phyloP scores from a whole-genome alignment of 2,888 invertebrate genomes.

The Synergus umbraculus region DNA sequence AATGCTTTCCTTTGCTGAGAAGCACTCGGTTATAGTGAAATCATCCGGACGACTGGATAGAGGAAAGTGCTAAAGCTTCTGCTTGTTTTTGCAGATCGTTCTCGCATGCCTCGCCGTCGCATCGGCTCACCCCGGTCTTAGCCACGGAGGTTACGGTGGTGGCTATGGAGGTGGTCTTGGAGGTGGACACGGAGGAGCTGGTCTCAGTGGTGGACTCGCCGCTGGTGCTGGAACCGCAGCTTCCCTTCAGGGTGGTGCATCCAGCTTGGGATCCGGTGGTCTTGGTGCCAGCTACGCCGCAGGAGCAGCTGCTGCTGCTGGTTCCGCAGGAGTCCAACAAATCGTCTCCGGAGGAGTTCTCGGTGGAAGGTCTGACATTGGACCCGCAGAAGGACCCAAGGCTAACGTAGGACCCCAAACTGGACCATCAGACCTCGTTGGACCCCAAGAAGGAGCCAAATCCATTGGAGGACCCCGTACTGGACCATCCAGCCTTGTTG shows the following conservation, averaged over 20 bases:
- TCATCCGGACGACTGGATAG: not conserved
- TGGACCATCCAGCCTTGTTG: constrained; percentile 74
- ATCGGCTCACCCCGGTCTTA: constrained; percentile 75
- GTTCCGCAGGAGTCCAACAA: constrained; percentile 75
- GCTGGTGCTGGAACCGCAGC: constrained; percentile 75
- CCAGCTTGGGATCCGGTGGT: constrained; percentile 75
- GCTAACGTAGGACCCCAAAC: constrained; percentile 77
- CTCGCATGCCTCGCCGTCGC: constrained; percentile 77
- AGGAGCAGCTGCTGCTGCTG: constrained; percentile 75
- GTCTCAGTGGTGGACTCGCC: constrained; percentile 74
- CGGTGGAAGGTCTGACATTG: constrained; percentile 76
- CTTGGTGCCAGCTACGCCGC: constrained; percentile 76
- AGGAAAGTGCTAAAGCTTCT: not conserved
- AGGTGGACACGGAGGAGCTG: constrained; percentile 69
- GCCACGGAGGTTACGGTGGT: constrained; percentile 70
- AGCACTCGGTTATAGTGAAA: not conserved
- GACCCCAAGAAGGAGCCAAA: constrained; percentile 76
- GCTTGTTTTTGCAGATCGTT: constrained; percentile 68
- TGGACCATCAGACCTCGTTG: constrained; percentile 75
- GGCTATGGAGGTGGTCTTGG: constrained; percentile 61
- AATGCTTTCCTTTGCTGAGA: not conserved
- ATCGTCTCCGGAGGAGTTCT: constrained; percentile 76
- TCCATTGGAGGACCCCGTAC: constrained; percentile 76
- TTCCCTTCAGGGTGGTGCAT: constrained; percentile 75
- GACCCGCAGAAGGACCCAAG: constrained; percentile 77